These are phyloP conservation scores for Gymnosoma rotundatum DNA, from an alignment of 2,888 invertebrate genomes.

Conservation along the genomic window DNA sequence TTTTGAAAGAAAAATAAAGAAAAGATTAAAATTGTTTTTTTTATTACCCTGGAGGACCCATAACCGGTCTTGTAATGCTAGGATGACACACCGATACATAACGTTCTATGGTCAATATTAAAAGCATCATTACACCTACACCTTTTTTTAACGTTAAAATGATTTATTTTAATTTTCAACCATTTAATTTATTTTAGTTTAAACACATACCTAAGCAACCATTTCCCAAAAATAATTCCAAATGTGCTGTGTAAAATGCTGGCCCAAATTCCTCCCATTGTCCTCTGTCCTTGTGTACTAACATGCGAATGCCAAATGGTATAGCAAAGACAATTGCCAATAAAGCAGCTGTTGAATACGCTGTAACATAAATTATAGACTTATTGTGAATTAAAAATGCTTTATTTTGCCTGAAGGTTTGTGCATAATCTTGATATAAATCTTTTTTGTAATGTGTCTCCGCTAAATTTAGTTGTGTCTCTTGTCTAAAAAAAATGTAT, in stretches of 20 bases:
- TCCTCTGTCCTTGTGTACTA: constrained; percentile 86
- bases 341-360: constrained; percentile 90
- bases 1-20: neutral
- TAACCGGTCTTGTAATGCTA: constrained; percentile 86
- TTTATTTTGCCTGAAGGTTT: neutral
- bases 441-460: neutral
- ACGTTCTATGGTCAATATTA: constrained; percentile 88
- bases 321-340: constrained; percentile 88
- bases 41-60: constrained; percentile 85
- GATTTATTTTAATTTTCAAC: neutral
- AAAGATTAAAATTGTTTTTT: neutral
- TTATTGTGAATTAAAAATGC: neutral
- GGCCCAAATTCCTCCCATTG: constrained; percentile 86
- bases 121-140: constrained; percentile 89
- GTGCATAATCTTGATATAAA: neutral
- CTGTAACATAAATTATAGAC: constrained; percentile 81
- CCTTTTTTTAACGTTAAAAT: constrained; percentile 79
- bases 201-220: constrained; percentile 85
- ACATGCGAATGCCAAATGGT: constrained; percentile 86
- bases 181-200: neutral
- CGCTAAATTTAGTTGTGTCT: neutral
- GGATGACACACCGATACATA: constrained; percentile 90
- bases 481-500: no score
- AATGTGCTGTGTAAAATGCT: constrained; percentile 87
- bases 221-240: constrained; percentile 88